Evolutionary conservation across 2,797 vertebrate genomes (phyloP), one percentile per base, ranked within the genome.

Genomic region (Lacerta bilineata): DNA sequence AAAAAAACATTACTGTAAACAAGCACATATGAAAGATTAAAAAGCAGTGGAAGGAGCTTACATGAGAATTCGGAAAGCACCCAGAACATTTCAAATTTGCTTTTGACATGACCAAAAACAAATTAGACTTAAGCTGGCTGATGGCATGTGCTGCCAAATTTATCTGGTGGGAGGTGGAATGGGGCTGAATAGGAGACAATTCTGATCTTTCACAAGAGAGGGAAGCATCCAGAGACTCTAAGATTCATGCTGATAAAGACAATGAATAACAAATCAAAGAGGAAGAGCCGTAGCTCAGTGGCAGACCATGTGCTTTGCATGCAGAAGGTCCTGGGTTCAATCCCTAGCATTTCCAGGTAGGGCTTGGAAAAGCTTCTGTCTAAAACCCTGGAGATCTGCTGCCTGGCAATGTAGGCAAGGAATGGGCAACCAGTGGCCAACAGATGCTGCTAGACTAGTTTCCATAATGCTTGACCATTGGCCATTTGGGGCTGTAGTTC

Each of bases 161-260:
- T 43, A 83, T 50, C 91, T 20, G 41, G 66, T 33, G 20, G 20
- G 17, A 64, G 20, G 61, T 18, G 61, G 20, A 46, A 61, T 11
- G 39, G 29, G 15, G 10, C 17, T 83, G 76, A 88, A 46, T 33
- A 89, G 89, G 79, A 29, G 36, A 91, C 18, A 88, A 33, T 29
- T 64, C 75, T 87, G 86, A 27, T 66, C 64, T 88, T 88, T 88
- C 74, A 80, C 75, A 79, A 77, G 9, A n/a, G 66, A 84, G 81
- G 36, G 43, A 83, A 61, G 39, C 43, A 61, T 0, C 8, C 20
- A 46, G 79, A 91, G 61, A 55, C 7, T 86, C 59, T 79, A 41
- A 15, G 80, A 83, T 76, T 84, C 61, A 74, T 46, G n/a, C 0
- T 6, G 59, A 89, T 46, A 85, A 18, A 80, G n/a, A 5, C 72